Evolutionary conservation across 2,888 invertebrate species (phyloP), one percentile per base, ranked within the genome.

Genomic region (Tribolium freemani): DNA sequence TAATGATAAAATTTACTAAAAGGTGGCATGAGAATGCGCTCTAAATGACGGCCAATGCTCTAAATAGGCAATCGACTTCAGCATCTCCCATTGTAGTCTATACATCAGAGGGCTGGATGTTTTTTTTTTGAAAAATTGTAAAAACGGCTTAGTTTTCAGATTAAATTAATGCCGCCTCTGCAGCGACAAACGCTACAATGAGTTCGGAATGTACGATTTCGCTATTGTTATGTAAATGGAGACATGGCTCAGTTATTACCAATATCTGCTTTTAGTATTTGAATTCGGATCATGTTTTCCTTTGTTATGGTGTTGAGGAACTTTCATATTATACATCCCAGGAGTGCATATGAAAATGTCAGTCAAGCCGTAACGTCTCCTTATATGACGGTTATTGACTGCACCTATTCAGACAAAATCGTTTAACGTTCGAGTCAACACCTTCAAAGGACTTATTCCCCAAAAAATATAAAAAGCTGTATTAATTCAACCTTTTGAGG

Each of bases 141-240:
- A 38, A 38, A 38, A 2, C 8, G 6, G 38, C 38, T 38, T 9
- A 8, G n/a, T 1, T 31, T 3, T 16, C 2, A 2, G 16, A 61
- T 48, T 61, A 63, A 67, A 67, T 68, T 38, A 50, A 68, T 58
- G 21, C 68, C 68, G 51, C 68, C 57, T 58, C 46, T 56, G 63
- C 57, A 69, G 48, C 64, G 51, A 44, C 53, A 71, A 71, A 71
- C 53, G 60, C 61, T 51, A 68, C 60, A 67, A 53, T 58, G 67
- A 60, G 60, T 60, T 46, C 53, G 44, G 58, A 63, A 56, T 53
- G 71, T 75, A 70, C 69, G 68, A 75, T 70, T 75, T 71, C 53
- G 58, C 75, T 69, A 75, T 75, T 75, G 75, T 75, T 69, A 75
- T 75, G 75, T 68, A 75, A 75, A 75, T 75, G 64, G 20, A 61